phyloP scores from a whole-genome alignment of 2,888 invertebrate species.

The Andricus curvator region DNA sequence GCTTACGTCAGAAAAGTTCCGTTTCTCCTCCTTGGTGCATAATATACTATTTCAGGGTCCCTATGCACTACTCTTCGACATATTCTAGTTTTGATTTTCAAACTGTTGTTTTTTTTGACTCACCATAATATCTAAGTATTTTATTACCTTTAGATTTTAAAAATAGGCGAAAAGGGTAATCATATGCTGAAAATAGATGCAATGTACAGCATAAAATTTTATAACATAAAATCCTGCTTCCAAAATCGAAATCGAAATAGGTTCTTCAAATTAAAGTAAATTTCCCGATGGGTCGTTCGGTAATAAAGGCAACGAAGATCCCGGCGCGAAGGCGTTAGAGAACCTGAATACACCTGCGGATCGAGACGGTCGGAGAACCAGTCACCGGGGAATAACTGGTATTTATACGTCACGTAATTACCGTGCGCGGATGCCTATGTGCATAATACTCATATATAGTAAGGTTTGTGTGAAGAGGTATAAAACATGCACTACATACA shows the following conservation, averaged over 20 bases:
- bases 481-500: conserved; percentile 6
- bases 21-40: too few relatives aligned
- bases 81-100: too few relatives aligned
- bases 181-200: conserved; percentile 4
- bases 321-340: conserved; percentile 59
- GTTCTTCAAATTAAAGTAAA: conserved; percentile 29
- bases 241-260: conserved; percentile 31
- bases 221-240: conserved; percentile 29
- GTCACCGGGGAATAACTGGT: conserved; percentile 74
- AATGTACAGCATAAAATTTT: background rate
- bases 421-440: conserved; percentile 66
- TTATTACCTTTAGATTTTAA: background rate
- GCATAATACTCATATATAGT: conserved; percentile 44
- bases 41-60: too few relatives aligned
- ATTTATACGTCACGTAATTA: conserved; percentile 76
- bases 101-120: too few relatives aligned
- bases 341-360: conserved; percentile 71
- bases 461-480: conserved; percentile 1
- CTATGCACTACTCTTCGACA: too few relatives aligned
- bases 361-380: conserved; percentile 69
- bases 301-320: conserved; percentile 55
- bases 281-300: conserved; percentile 50
- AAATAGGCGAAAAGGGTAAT: background rate
- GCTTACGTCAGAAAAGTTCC: too few relatives aligned
- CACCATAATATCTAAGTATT: too few relatives aligned